Percentiles rank a stretch among this genome's conserved stretches.
Conservation (phyloP, 2,113 vertebrate species). For the Rhipidura dahli region DNA sequence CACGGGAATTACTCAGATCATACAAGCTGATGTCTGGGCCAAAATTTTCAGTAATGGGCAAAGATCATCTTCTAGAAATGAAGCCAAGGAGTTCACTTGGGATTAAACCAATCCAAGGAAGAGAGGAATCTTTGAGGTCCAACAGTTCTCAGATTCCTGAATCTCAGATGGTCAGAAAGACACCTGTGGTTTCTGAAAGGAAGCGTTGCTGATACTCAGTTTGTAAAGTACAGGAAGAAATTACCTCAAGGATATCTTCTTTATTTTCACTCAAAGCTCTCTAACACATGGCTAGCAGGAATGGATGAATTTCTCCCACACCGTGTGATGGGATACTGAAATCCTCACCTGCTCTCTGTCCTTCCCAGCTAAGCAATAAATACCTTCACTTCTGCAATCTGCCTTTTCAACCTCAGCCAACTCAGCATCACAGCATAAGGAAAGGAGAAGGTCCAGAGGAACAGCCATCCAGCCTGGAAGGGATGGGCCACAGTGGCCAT, state of each 20-base stretch:
- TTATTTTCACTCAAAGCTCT: background rate
- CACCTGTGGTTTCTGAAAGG: background rate
- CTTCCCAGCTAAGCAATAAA: background rate
- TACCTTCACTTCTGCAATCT: background rate
- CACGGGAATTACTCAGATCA: slow-evolving; percentile 1
- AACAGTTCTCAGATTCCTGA: background rate
- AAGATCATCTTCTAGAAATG: background rate
- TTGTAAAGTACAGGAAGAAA: background rate
- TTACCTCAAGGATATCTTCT: background rate
- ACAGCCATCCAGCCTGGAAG: background rate
- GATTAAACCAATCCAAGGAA: background rate
- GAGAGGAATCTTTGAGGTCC: background rate
- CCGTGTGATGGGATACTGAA: background rate
- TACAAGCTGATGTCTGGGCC: background rate
- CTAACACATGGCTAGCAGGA: background rate
- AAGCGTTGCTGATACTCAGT: background rate
- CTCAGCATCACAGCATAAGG: background rate
- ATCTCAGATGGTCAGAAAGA: background rate
- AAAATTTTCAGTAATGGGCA: background rate
- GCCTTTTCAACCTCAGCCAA: background rate
- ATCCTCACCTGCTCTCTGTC: background rate
- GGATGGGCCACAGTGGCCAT: background rate
- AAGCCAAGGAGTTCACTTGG: background rate
- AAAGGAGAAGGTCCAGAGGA: background rate
- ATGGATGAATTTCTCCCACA: background rate